phyloP scores from a whole-genome alignment of 2,113 vertebrate species.

The Dipodomys ordii region DNA sequence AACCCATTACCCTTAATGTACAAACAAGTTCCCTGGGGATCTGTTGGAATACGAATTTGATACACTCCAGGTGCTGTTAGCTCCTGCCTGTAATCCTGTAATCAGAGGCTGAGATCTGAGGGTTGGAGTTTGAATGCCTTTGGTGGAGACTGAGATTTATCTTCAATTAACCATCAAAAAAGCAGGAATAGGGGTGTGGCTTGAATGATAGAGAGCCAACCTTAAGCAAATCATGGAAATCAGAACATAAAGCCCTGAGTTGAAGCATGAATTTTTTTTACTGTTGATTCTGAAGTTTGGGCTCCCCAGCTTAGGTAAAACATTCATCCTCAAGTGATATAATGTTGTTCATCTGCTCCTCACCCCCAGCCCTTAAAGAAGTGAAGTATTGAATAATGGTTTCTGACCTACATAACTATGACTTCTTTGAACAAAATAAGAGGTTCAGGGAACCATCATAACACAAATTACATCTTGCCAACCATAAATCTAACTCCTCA shows the following conservation, averaged over 20 bases:
- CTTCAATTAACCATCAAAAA: no score
- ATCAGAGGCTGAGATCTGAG: no score
- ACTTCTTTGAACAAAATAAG: not conserved
- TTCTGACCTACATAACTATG: not conserved
- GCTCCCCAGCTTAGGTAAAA: not conserved
- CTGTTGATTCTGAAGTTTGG: not conserved
- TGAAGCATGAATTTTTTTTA: no score
- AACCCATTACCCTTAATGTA: not conserved
- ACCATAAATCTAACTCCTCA: not conserved
- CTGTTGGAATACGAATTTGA: not conserved
- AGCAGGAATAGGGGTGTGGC: no score
- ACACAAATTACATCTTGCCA: not conserved
- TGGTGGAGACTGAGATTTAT: no score
- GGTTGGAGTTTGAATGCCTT: no score
- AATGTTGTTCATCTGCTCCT: fast-evolving
- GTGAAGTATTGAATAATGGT: not conserved
- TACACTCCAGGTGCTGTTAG: no score
- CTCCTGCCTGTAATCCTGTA: no score
- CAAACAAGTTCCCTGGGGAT: not conserved
- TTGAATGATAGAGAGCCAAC: no score
- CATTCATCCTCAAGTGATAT: no score
- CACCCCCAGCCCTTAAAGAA: not conserved
- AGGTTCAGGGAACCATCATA: not conserved
- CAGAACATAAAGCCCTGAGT: no score
- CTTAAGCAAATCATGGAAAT: no score